Conservation (phyloP, 2,113 vertebrate genomes). For the Morone saxatilis region DNA sequence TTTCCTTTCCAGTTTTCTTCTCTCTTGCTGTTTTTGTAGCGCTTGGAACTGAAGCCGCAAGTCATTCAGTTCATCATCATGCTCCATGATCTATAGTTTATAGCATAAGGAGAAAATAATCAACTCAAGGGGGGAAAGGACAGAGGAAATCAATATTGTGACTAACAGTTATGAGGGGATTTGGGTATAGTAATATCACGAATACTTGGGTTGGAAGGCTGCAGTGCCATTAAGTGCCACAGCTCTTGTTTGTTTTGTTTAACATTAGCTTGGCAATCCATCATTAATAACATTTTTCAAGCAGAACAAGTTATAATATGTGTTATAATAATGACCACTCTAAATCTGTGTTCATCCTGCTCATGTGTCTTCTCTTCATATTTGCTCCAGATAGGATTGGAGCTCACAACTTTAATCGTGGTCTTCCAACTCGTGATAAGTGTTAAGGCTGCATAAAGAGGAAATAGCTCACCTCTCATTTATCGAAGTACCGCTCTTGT, state of each 20-base stretch:
- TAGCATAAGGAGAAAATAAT: not conserved
- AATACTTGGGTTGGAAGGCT: not conserved
- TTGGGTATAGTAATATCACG: not conserved
- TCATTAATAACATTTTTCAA: not conserved
- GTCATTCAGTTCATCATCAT: constrained; percentile 69
- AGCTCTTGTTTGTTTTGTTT: not conserved
- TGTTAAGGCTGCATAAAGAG: not conserved
- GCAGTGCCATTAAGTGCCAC: not conserved
- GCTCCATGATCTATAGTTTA: constrained; percentile 59
- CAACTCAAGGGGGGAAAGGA: not conserved
- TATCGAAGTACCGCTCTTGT: not conserved
- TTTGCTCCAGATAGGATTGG: too few species aligned
- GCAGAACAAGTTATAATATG: not conserved
- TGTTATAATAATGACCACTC: not conserved
- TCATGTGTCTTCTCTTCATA: not conserved
- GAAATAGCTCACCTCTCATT: constrained; percentile 46
- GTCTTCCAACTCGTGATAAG: not conserved
- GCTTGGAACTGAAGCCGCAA: constrained; percentile 89
- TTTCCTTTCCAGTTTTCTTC: constrained; percentile 80
- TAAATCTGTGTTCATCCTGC: too few species aligned
- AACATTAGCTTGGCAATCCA: not conserved
- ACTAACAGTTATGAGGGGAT: not conserved
- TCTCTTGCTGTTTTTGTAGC: constrained; percentile 90
- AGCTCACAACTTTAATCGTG: not conserved
- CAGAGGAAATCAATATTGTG: not conserved